phyloP scores from a whole-genome alignment of 2,888 invertebrate genomes.

The Allacma fusca region DNA sequence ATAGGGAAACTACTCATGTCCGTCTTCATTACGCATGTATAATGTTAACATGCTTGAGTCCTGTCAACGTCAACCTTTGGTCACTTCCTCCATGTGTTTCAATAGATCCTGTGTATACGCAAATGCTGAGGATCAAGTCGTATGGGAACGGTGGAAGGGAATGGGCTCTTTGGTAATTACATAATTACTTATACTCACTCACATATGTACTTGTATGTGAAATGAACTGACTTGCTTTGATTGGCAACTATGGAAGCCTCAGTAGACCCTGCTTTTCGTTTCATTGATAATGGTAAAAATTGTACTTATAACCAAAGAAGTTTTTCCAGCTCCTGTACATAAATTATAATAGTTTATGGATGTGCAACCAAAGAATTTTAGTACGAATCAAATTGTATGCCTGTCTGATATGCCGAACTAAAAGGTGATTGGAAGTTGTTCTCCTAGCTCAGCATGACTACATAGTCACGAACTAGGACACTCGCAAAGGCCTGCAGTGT shows the following conservation, averaged over 20 bases:
- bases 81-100: too few relatives aligned
- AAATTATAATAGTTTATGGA: constrained; percentile 4
- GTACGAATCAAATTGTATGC: neutral
- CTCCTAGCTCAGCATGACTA: constrained; percentile 14
- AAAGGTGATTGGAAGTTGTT: constrained; percentile 17
- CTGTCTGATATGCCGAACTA: neutral
- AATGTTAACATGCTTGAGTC: too few relatives aligned
- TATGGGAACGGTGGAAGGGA: too few relatives aligned
- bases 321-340: constrained; percentile 25
- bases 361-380: neutral
- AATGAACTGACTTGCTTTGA: neutral
- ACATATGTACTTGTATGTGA: neutral
- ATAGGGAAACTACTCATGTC: too few relatives aligned
- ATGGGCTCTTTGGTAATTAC: too few relatives aligned
- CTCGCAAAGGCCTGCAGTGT: neutral
- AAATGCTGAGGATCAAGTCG: too few relatives aligned
- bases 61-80: too few relatives aligned
- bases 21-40: too few relatives aligned
- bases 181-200: neutral
- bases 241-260: constrained; percentile 40
- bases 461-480: constrained; percentile 20
- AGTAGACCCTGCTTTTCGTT: neutral
- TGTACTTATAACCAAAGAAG: constrained; percentile 24
- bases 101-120: too few relatives aligned
- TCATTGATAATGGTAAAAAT: constrained; percentile 19